Evolutionary conservation across 1,140 invertebrate genomes (phyloP), one percentile per base, ranked within the genome.

Genomic region (Thalassaphorura encarpata): DNA sequence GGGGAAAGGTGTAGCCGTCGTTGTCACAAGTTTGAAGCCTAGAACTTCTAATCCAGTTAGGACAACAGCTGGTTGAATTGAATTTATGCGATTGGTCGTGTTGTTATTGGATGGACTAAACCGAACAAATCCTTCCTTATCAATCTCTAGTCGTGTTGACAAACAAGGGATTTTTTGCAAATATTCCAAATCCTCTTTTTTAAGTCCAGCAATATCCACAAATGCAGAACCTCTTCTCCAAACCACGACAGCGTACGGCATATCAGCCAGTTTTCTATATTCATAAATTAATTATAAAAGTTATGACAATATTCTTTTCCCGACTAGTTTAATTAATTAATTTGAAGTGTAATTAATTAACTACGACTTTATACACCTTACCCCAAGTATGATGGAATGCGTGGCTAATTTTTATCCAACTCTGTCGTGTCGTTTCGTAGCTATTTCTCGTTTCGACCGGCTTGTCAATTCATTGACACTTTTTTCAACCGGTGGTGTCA

Each of bases 11-110:
- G 84, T 86, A 46, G 84, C 87, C 58, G 85, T 87, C 27, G 85
- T 87, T 57, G 86, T 84, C 26, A 89, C 83, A 41, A 89, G 85
- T 73, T 83, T 83, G 71, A 88, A 89, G 41, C 85, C 86, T 60
- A 89, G 76, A 49, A 88, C 85, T 77, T 89, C 86, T 59, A 89
- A 71, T 58, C 85, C 86, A 48, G 84, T 87, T 61, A 89, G 76
- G 68, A 89, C 84, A 57, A 88, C 84, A 72, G 84, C 87, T 64
- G 85, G 85, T 52, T 64, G 59, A 18, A 64, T 54, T 29, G 48
- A 24, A 11, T 36, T 11, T n/a, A 36, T 11, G 11, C 11, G 52
- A 5, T 43, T 27, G 52, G 21, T 15, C n/a, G 33, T 11, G n/a
- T 36, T 36, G n/a, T n/a, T 11, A 36, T 11, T 36, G 11, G 53